phyloP scores from a whole-genome alignment of 2,888 invertebrate genomes.

The Callyntrura sp. region DNA sequence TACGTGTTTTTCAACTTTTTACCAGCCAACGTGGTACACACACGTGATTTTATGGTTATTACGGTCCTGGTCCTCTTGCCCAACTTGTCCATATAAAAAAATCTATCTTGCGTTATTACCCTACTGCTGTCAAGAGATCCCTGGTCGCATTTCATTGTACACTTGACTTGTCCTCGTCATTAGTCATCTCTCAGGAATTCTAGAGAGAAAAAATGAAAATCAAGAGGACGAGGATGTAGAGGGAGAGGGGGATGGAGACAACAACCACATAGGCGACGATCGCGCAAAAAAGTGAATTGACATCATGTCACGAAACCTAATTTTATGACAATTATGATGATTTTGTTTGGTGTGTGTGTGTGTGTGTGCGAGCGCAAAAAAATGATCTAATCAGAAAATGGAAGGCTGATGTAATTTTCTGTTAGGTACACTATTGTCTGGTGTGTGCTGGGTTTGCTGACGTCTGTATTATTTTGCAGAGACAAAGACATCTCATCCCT shows the following conservation, averaged over 20 bases:
- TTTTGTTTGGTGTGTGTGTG: neutral
- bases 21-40: neutral
- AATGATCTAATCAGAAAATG: constrained; percentile 38
- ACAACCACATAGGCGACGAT: no score
- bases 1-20: neutral
- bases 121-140: neutral
- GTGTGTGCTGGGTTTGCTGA: neutral
- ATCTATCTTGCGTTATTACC: neutral
- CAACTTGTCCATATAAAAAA: neutral
- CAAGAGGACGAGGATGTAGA: neutral
- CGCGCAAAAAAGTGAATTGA: constrained; percentile 32
- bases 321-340: constrained; percentile 36
- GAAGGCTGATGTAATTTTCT: neutral
- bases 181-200: constrained; percentile 57
- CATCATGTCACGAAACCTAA: constrained; percentile 66
- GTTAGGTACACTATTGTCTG: neutral
- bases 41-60: constrained; percentile 5
- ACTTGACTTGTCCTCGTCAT: constrained; percentile 18
- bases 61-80: neutral
- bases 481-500: constrained; percentile 2
- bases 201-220: neutral
- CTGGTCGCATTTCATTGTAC: neutral
- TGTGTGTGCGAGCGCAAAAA: neutral
- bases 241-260: no score
- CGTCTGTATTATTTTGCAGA: neutral